Conservation (phyloP, 2,888 invertebrate species). For the Scaptomyza polygonia region DNA sequence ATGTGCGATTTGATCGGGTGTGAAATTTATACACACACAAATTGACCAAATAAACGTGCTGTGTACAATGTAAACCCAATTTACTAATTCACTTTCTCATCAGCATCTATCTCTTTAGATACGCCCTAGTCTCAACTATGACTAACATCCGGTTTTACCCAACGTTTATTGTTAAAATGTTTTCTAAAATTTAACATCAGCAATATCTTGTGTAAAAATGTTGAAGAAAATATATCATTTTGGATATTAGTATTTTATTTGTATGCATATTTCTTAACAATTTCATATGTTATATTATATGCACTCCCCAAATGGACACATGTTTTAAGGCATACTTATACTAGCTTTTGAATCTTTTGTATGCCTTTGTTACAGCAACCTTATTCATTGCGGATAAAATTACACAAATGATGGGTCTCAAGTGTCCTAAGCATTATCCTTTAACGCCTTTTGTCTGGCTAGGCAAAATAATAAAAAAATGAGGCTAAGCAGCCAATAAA, state of each 20-base stretch:
- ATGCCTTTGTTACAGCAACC: constrained; percentile 18
- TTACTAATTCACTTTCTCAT: constrained; percentile 27
- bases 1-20: constrained; percentile 52
- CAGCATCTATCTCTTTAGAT: constrained; percentile 1
- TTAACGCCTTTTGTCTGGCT: constrained; percentile 54
- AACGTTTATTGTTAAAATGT: too few relatives aligned
- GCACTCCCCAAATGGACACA: neutral
- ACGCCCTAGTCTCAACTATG: neutral
- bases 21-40: constrained; percentile 52
- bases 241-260: neutral
- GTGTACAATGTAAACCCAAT: constrained; percentile 31
- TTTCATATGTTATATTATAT: neutral
- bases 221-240: too few relatives aligned
- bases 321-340: constrained; percentile 5
- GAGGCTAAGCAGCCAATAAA: neutral
- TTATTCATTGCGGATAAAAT: constrained; percentile 28
- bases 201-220: too few relatives aligned
- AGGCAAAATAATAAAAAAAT: constrained; percentile 7
- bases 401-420: constrained; percentile 66
- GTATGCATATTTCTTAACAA: neutral
- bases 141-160: neutral
- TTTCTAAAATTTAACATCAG: too few relatives aligned
- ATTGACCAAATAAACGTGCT: constrained; percentile 60
- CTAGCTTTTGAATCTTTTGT: constrained; percentile 1
- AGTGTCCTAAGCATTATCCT: constrained; percentile 75